Evolutionary conservation across 2,888 invertebrate genomes (phyloP).

Genomic region (Seira musarum): DNA sequence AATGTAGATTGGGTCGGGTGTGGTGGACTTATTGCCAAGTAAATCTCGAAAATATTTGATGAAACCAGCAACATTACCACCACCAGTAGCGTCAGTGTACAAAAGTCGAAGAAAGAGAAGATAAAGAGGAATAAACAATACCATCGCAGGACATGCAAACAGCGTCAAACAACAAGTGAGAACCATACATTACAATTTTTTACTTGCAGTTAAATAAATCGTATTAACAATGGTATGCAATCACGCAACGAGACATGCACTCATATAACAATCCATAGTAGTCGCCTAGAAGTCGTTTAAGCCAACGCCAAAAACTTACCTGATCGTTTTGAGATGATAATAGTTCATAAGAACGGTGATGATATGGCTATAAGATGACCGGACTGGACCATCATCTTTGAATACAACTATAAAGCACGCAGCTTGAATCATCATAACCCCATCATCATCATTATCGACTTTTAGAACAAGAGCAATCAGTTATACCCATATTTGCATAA

Average conservation of each 20-base stretch:
- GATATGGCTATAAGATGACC: conserved; percentile 29
- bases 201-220: conserved; percentile 37
- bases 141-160: conserved; percentile 8
- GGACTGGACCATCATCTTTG: neutral
- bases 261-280: conserved; percentile 2
- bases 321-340: neutral
- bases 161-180: conserved; percentile 37
- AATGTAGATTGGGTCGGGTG: conserved; percentile 38
- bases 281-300: conserved; percentile 13
- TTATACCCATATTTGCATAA: conserved; percentile 47
- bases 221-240: conserved; percentile 45
- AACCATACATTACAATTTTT: conserved; percentile 28
- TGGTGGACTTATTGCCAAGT: conserved; percentile 39
- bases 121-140: conserved; percentile 13
- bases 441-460: conserved; percentile 17
- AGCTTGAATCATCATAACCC: conserved; percentile 14
- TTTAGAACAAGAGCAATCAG: conserved; percentile 59
- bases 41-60: conserved; percentile 17
- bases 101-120: neutral
- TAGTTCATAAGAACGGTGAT: neutral
- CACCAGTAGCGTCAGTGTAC: conserved; percentile 3
- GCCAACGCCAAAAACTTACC: neutral
- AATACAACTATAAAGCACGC: conserved; percentile 15
- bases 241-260: conserved; percentile 31
- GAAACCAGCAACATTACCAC: conserved; percentile 16